Conservation (phyloP, 2,888 invertebrate species). For the Tinea trinotella region DNA sequence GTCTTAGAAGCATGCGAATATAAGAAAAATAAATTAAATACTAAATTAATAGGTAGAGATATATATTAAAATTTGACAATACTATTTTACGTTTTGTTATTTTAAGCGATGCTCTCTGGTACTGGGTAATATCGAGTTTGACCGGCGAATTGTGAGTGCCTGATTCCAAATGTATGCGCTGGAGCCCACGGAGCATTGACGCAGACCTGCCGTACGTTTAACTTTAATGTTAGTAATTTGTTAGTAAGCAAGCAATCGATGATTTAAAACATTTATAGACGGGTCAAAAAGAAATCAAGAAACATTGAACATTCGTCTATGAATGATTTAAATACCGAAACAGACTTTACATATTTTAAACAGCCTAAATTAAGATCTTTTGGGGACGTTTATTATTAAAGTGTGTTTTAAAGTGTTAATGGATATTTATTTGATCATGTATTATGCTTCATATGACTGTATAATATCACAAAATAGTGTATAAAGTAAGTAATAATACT, state of each 20-base stretch:
- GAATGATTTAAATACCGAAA: too few relatives aligned
- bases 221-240: slow-evolving; percentile 9
- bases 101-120: slow-evolving; percentile 27
- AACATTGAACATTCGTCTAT: too few relatives aligned
- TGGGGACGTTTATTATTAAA: too few relatives aligned
- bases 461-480: too few relatives aligned
- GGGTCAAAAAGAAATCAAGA: too few relatives aligned
- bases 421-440: too few relatives aligned
- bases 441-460: too few relatives aligned
- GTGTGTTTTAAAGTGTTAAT: too few relatives aligned
- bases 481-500: too few relatives aligned
- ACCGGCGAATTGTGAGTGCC: slow-evolving; percentile 80
- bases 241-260: background rate
- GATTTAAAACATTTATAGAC: too few relatives aligned
- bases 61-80: background rate
- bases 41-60: background rate
- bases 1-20: slow-evolving; percentile 7
- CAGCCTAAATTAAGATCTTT: too few relatives aligned
- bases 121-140: slow-evolving; percentile 52
- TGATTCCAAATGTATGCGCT: slow-evolving; percentile 83
- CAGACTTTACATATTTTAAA: too few relatives aligned
- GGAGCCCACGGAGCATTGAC: slow-evolving; percentile 75
- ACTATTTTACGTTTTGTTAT: slow-evolving; percentile 1
- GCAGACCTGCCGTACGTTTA: slow-evolving; percentile 49
- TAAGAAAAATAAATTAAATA: background rate